phyloP scores from a whole-genome alignment of 2,113 vertebrate species.

The Leucoraja erinaceus region DNA sequence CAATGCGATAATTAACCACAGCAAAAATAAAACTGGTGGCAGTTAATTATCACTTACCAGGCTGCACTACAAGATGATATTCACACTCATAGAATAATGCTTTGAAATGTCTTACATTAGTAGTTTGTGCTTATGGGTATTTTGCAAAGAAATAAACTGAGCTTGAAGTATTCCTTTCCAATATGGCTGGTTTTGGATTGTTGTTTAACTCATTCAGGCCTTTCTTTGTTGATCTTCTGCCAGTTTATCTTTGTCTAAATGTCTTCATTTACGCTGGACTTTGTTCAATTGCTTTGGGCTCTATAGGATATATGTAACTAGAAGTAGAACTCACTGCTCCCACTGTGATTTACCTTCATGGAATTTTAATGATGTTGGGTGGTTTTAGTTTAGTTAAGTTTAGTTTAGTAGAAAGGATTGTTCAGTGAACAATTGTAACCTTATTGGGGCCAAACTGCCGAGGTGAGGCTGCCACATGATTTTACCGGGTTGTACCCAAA shows the following conservation, averaged over 20 bases:
- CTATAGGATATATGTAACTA: background rate
- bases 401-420: too few species aligned
- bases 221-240: background rate
- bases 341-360: background rate
- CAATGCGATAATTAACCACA: slow-evolving; percentile 34
- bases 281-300: background rate
- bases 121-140: background rate
- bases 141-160: background rate
- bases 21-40: slow-evolving; percentile 32
- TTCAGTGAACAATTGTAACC: too few species aligned
- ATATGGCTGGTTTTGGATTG: background rate
- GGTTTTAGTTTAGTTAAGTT: background rate
- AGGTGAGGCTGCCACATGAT: too few species aligned
- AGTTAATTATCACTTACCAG: slow-evolving; percentile 34
- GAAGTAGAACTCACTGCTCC: background rate
- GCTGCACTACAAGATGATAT: background rate
- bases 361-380: background rate
- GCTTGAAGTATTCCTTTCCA: background rate
- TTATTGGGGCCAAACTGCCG: too few species aligned
- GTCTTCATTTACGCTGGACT: background rate
- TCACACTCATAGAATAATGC: slow-evolving; percentile 9
- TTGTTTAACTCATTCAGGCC: background rate
- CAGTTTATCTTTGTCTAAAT: background rate
- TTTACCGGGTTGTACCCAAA: too few species aligned
- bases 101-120: slow-evolving; percentile 6